A percentile compares a stretch with the other conserved stretches of the same genome.
Conservation (phyloP, 2,888 invertebrate genomes). For the Drosophila barbarae region DNA sequence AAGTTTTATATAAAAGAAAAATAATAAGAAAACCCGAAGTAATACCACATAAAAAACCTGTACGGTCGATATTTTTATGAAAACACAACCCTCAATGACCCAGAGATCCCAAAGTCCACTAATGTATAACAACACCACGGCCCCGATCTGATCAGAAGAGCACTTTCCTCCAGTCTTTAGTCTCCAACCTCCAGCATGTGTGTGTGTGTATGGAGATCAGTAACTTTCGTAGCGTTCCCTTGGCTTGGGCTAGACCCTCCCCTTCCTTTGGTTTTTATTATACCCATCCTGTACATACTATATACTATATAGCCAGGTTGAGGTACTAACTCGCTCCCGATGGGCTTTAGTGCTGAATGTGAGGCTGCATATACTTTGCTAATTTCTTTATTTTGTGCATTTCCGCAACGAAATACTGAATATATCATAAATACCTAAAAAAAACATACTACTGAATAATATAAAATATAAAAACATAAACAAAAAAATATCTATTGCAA, state of each 20-base stretch:
- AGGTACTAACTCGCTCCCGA: conserved; percentile 12
- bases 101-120: conserved; percentile 2
- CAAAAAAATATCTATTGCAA: not conserved
- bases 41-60: conserved; percentile 9
- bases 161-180: conserved; percentile 1
- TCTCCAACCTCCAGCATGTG: conserved; percentile 9
- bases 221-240: conserved; percentile 4
- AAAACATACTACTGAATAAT: not conserved
- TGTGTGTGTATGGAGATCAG: not conserved
- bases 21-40: conserved; percentile 10
- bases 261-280: not conserved
- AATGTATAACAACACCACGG: not conserved
- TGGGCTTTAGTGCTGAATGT: conserved; percentile 19
- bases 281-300: conserved; percentile 7
- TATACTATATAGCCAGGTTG: conserved; percentile 4
- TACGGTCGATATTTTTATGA: conserved; percentile 14
- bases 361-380: conserved; percentile 17
- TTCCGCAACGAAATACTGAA: conserved; percentile 1
- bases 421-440: not conserved
- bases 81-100: not conserved
- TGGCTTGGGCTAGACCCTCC: not conserved
- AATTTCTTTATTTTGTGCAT: conserved; percentile 19
- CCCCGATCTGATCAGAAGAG: not conserved
- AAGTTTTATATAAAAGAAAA: conserved; percentile 27
- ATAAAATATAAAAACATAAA: not conserved